Base-by-base conservation (phyloP, 2,888 invertebrate species). In the Caradrina clavipalpis region DNA sequence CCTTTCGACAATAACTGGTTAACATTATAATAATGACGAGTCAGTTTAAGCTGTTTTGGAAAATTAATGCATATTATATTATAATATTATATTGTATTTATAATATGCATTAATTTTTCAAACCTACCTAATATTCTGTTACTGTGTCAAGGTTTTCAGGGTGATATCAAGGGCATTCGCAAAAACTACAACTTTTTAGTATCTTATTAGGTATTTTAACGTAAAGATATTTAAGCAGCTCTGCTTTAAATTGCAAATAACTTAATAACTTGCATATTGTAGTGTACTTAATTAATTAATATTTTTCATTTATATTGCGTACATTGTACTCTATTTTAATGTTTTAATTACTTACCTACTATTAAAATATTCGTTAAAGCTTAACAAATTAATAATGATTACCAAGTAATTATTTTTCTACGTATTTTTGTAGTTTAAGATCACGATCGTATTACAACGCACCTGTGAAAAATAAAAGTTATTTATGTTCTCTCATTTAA, bases 121-220 rank as follows among this genome's bases (percentile, higher is more conserved):
- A 64, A 47, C 39, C 26, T 57, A 54, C 39, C 17, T 31, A 21
- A 51, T 54, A 15, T 64, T 59, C 60, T 66, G 61, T 66, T 58
- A 65, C 45, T 54, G 49, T 76, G 78, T 76, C 73, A 76, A 77
- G 60, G 73, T 53, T 21, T 54, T 64, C 22, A 54, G 35, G 19
- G 45, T 70, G 15, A 70, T 53, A 26, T 70, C 77, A 70, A 49
- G 58, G 47, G 58, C 22, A 63, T 26, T 45, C 39, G 31, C 26
- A 31, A 47, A 63, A 50, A 31, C n/a, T 26, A n/a, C 13, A 19
- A 50, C n/a, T 42, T 11, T 57, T 21, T 63, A 15, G 17, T 21
- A 45, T 70, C 39, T 39, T 39, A 39, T 39, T 39, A 13, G 39
- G 13, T 39, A 39, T 55, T 10, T 42, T 5, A 39, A 31, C 4